A percentile compares a stretch with the other conserved stretches of the same genome.
These are phyloP conservation scores for Osmerus eperlanus DNA, from an alignment of 2,113 vertebrate species.

Conservation along the genomic window DNA sequence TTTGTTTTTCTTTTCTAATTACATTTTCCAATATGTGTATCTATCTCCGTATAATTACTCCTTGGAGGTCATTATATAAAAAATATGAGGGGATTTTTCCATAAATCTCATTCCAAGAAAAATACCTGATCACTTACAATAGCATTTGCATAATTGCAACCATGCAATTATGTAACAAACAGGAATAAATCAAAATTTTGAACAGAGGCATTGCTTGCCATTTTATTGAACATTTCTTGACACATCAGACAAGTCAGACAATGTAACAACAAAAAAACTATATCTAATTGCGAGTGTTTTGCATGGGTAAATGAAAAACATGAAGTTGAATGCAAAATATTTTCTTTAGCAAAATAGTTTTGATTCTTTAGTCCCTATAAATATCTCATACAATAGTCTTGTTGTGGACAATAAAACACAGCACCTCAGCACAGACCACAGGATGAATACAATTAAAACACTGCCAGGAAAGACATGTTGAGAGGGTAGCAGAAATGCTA, in stretches of 20 bases:
- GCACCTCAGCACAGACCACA: slow-evolving; percentile 22
- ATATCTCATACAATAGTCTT: too few species aligned
- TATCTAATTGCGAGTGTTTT: slow-evolving; percentile 6
- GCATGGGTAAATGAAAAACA: too few species aligned
- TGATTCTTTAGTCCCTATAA: too few species aligned
- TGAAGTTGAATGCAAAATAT: too few species aligned
- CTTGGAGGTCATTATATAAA: slow-evolving; percentile 16
- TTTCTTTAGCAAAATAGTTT: too few species aligned
- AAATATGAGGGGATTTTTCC: slow-evolving; percentile 29
- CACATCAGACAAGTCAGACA: slow-evolving; percentile 10
- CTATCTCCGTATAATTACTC: slow-evolving; percentile 32
- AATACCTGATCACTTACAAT: slow-evolving; percentile 35
- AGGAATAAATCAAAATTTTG: slow-evolving; percentile 31
- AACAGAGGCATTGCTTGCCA: slow-evolving; percentile 8
- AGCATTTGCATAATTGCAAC: slow-evolving; percentile 28
- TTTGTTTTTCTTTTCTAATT: slow-evolving; percentile 26
- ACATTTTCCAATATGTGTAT: slow-evolving; percentile 21
- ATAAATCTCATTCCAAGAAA: slow-evolving; percentile 38
- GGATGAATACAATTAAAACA: slow-evolving; percentile 14
- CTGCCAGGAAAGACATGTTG: too few species aligned
- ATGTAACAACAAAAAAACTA: not conserved
- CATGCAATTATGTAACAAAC: slow-evolving; percentile 34
- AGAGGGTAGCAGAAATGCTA: too few species aligned
- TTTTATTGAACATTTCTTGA: slow-evolving; percentile 31
- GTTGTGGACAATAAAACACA: too few species aligned